A percentile compares a stretch with the other conserved stretches of the same genome.
Conservation (phyloP, 2,797 vertebrate genomes). For the Octomys mimax region DNA sequence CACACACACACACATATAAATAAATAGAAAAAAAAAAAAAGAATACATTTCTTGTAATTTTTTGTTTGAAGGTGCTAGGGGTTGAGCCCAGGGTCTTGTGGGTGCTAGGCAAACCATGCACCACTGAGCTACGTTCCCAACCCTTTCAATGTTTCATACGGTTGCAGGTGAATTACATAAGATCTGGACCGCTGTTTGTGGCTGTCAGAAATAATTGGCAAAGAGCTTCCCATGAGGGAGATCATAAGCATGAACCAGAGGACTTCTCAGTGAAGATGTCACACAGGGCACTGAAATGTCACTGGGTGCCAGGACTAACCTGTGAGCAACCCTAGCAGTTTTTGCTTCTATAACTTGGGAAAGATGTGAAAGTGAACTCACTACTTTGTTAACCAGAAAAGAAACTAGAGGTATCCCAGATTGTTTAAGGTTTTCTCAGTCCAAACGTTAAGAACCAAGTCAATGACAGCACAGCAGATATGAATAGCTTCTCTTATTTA, state of each 20-base stretch:
- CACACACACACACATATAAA: too few relatives aligned
- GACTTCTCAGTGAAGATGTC: neutral
- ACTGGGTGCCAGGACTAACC: neutral
- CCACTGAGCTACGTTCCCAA: neutral
- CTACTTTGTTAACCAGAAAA: conserved; percentile 20
- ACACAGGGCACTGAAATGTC: neutral
- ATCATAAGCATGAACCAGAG: neutral
- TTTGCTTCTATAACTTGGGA: neutral
- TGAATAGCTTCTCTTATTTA: neutral
- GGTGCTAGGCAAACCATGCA: neutral
- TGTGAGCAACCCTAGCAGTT: neutral
- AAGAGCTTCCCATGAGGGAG: neutral
- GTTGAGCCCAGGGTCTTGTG: neutral
- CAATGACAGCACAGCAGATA: neutral
- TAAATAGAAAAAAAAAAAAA: too few relatives aligned
- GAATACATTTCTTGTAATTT: neutral
- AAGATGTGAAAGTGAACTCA: conserved; percentile 8
- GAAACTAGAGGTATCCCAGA: neutral
- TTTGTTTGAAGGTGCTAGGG: neutral
- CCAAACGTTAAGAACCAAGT: conserved; percentile 15
- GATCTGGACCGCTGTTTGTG: neutral
- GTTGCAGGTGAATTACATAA: neutral
- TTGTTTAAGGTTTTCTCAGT: neutral
- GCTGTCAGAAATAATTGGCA: neutral
- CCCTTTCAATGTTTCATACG: neutral